Evolutionary conservation across 2,888 invertebrate genomes (phyloP), one percentile per base, ranked within the genome.

Genomic region (Ditula angustiorana): DNA sequence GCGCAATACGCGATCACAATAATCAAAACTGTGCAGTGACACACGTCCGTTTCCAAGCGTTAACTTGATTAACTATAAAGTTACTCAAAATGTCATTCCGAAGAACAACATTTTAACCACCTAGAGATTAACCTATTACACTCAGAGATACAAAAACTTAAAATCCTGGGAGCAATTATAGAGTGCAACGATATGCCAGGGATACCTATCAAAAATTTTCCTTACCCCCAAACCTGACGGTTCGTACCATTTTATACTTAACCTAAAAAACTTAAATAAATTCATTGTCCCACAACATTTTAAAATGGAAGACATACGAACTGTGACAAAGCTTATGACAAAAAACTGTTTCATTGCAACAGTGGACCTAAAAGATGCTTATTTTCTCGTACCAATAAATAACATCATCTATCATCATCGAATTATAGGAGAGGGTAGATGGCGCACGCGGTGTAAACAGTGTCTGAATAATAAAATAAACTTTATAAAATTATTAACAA

Each of bases 291-390:
- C 28, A 13, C 58, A n/a, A 56, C 69, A 67, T 35, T 69, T 69
- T 57, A 67, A 67, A 59, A 67, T 69, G 61, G 67, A 69, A 13
- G 69, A 69, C 35, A 61, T 66, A 10, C 52, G 69, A 2, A 69
- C 67, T 2, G 63, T 41, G 13, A 35, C 24, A 0, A 62, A 63
- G 23, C 41, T 69, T 1, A 55, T 69, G 11, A 21, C 66, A 8
- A 13, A 46, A 24, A 24, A 35, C 33, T 61, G 63, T 10, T 69
- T 59, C 16, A 55, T 70, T 60, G 67, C n/a, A n/a, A n/a, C n/a
- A n/a, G n/a, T n/a, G n/a, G n/a, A n/a, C n/a, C n/a, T n/a, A n/a
- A n/a, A n/a, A n/a, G n/a, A n/a, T n/a, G n/a, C n/a, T n/a, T n/a
- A n/a, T n/a, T n/a, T n/a, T n/a, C n/a, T n/a, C n/a, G 66, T 2